phyloP scores from a whole-genome alignment of 2,797 vertebrate species.

The Intellagama lesueurii region DNA sequence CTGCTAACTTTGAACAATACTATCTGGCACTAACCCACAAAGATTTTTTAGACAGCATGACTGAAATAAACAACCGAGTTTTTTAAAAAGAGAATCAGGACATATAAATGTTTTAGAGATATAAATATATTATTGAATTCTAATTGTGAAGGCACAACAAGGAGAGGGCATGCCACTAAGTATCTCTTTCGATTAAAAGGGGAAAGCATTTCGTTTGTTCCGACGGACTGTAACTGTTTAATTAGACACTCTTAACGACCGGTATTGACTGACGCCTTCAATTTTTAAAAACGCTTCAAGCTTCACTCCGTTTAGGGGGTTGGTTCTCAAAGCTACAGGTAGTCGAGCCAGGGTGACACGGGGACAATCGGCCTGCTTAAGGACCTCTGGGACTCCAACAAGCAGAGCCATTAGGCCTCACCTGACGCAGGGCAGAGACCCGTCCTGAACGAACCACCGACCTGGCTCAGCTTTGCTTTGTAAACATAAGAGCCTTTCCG shows the following conservation, averaged over 20 bases:
- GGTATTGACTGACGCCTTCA: neutral
- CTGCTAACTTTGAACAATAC: neutral
- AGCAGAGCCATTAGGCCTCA: neutral
- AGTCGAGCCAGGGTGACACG: neutral
- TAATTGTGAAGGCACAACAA: neutral
- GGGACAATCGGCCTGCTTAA: neutral
- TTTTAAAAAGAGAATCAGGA: neutral
- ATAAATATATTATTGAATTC: neutral
- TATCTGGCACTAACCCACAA: neutral
- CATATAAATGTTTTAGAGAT: neutral
- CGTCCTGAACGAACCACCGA: neutral
- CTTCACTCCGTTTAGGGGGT: too few species aligned
- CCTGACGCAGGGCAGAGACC: neutral
- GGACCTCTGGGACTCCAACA: neutral
- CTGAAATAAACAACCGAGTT: neutral
- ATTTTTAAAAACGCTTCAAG: neutral
- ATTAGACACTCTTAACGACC: neutral
- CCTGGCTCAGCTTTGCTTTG: neutral
- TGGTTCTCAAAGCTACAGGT: neutral
- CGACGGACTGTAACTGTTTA: neutral
- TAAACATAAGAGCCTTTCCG: neutral
- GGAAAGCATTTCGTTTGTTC: neutral
- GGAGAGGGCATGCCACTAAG: too few species aligned
- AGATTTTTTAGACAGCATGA: too few species aligned
- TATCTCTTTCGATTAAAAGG: too few species aligned